These are phyloP conservation scores for Calosoma granatense DNA, from an alignment of 1,140 invertebrate species.

Conservation along the genomic window DNA sequence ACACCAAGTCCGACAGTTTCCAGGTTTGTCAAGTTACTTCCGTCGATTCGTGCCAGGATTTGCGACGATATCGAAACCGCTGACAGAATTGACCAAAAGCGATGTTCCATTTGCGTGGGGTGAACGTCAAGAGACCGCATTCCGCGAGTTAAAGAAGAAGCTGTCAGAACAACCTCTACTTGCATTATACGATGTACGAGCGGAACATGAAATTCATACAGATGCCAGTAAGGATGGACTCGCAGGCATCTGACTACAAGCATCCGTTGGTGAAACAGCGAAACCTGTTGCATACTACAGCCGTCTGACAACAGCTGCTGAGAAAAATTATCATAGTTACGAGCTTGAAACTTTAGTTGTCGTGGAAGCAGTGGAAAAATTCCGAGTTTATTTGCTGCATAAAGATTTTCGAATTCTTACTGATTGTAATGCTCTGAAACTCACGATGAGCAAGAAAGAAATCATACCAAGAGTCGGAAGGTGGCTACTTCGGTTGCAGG, in stretches of 20 bases:
- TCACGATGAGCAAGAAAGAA: slow-evolving; percentile 29
- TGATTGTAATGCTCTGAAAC: slow-evolving; percentile 15
- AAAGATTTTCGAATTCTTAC: neutral
- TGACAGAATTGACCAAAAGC: neutral
- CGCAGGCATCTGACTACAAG: slow-evolving; percentile 23
- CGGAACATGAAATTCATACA: slow-evolving; percentile 25
- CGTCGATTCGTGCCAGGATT: slow-evolving; percentile 22
- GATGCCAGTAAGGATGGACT: slow-evolving; percentile 26
- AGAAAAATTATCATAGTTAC: neutral
- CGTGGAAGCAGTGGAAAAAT: neutral
- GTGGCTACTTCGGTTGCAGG: slow-evolving; percentile 23
- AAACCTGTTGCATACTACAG: slow-evolving; percentile 11
- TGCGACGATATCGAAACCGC: neutral
- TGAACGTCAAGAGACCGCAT: neutral
- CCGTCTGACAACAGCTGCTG: neutral
- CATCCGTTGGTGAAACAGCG: neutral
- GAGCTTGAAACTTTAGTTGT: neutral
- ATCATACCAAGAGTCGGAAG: slow-evolving; percentile 20
- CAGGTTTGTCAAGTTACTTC: slow-evolving; percentile 32
- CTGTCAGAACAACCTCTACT: neutral
- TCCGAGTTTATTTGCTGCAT: neutral
- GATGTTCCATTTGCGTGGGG: neutral
- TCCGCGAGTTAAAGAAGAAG: neutral
- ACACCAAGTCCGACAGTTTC: slow-evolving; percentile 28
- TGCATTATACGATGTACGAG: neutral